phyloP scores from a whole-genome alignment of 2,797 vertebrate genomes.

The Sebastolobus alascanus region DNA sequence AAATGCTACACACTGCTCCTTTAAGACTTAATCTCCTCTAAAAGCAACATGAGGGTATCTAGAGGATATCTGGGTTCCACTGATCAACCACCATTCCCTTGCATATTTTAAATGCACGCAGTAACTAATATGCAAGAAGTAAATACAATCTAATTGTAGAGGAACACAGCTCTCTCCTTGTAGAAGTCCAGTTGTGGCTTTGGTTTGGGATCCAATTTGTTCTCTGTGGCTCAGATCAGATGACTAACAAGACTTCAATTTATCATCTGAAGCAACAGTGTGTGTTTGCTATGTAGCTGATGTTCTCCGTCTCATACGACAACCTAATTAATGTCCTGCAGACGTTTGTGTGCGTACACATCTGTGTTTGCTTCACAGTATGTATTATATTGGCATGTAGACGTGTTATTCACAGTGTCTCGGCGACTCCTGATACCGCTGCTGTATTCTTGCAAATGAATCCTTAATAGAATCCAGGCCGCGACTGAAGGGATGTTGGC shows the following conservation, averaged over 20 bases:
- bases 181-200: slow-evolving; percentile 22
- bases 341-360: background rate
- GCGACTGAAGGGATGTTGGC: slow-evolving; percentile 4
- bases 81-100: slow-evolving; percentile 7
- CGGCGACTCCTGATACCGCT: background rate
- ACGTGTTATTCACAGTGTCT: slow-evolving; percentile 13
- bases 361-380: slow-evolving; percentile 9
- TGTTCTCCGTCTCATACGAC: background rate
- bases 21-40: background rate
- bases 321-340: background rate
- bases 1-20: too few species aligned
- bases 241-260: slow-evolving; percentile 1
- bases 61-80: background rate
- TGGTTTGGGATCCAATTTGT: slow-evolving; percentile 20
- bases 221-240: slow-evolving; percentile 1
- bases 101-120: slow-evolving; percentile 15
- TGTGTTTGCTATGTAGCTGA: background rate
- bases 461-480: background rate
- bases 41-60: background rate
- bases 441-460: slow-evolving; percentile 6
- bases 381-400: background rate
- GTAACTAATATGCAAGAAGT: background rate
- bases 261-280: slow-evolving; percentile 4
- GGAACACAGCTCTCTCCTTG: background rate
- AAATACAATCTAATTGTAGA: slow-evolving; percentile 4